Conservation (phyloP, 2,888 invertebrate genomes). For the Argyra leucocephala region DNA sequence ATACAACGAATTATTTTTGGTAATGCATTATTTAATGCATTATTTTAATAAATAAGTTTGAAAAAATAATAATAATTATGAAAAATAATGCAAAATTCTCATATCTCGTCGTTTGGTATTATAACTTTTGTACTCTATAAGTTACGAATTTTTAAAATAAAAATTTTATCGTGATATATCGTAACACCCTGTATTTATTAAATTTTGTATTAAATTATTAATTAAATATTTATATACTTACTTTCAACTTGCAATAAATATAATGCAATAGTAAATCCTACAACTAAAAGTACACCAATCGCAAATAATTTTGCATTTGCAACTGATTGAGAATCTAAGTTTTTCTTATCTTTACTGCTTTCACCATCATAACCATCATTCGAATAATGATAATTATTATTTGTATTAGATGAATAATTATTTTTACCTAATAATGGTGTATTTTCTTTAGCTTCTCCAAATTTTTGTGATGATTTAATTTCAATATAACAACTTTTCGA, state of each 20-base stretch:
- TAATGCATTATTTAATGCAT: no score
- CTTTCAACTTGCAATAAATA: conserved; percentile 36
- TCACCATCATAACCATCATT: background rate
- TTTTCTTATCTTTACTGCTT: background rate
- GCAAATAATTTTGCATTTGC: conserved; percentile 28
- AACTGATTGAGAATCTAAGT: background rate
- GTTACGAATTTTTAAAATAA: background rate
- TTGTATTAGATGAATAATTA: background rate
- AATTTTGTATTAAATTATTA: conserved; percentile 11
- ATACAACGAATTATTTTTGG: no score
- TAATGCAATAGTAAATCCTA: conserved; percentile 29
- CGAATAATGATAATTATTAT: background rate
- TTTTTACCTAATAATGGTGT: background rate
- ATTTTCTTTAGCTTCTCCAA: conserved; percentile 5
- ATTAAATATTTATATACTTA: conserved; percentile 28
- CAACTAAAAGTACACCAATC: conserved; percentile 29
- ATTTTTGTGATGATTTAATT: background rate
- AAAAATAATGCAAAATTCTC: background rate
- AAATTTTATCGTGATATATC: background rate
- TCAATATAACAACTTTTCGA: background rate
- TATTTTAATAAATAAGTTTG: no score
- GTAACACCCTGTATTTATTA: background rate
- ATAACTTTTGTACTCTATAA: background rate
- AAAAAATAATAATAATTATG: no score
- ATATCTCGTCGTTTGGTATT: background rate